Conservation (phyloP, 2,888 invertebrate genomes). For the Lasioglossum malachurum region DNA sequence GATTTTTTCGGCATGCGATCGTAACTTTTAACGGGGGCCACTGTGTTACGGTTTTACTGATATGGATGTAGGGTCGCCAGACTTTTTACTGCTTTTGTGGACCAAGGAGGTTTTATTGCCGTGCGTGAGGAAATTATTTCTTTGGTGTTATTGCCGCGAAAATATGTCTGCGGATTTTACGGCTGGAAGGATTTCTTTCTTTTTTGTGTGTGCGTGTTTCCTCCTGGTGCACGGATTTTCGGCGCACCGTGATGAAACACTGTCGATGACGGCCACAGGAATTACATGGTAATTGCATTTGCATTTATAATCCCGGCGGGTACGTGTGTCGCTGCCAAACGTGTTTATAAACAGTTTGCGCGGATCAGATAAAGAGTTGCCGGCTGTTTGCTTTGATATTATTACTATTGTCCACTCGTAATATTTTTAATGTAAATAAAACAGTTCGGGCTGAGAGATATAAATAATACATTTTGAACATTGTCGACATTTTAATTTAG, state of each 20-base stretch:
- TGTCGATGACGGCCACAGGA: neutral
- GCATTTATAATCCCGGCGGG: neutral
- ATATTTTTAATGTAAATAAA: neutral
- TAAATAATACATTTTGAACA: neutral
- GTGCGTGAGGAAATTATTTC: conserved; percentile 7
- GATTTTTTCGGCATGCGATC: neutral
- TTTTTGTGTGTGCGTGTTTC: neutral
- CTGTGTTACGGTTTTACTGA: neutral
- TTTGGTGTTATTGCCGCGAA: neutral
- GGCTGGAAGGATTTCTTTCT: neutral
- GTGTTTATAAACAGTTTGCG: neutral
- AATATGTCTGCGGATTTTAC: conserved; percentile 1
- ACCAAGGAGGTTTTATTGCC: neutral
- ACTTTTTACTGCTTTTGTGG: neutral
- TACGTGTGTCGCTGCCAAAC: neutral
- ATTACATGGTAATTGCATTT: conserved; percentile 1
- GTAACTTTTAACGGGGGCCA: conserved; percentile 13
- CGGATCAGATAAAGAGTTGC: neutral
- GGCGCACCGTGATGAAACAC: neutral
- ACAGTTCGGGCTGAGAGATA: neutral
- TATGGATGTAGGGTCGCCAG: neutral
- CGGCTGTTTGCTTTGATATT: neutral
- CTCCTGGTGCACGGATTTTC: neutral
- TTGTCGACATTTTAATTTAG: neutral
- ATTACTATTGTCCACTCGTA: neutral